Evolutionary conservation across 1,140 invertebrate genomes (phyloP).

Genomic region (Stenopsyche tienmushanensis): DNA sequence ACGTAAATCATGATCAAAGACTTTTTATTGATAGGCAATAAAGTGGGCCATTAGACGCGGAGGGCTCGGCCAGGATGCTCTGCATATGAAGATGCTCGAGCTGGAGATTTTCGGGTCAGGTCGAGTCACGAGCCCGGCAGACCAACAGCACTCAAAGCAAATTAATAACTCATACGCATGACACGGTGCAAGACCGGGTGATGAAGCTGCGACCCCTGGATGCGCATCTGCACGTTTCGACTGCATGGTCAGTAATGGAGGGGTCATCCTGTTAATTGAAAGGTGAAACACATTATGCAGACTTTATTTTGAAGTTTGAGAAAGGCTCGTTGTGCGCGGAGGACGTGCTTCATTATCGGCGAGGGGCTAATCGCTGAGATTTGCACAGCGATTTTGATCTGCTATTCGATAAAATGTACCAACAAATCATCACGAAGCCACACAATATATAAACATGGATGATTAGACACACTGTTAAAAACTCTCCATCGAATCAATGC

Average conservation of each 20-base stretch:
- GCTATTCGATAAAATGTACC: no score
- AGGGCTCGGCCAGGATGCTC: neutral
- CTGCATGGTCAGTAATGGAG: constrained; percentile 8
- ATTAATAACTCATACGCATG: constrained; percentile 29
- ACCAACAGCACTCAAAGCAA: constrained; percentile 10
- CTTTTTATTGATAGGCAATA: constrained; percentile 26
- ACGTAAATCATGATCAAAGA: constrained; percentile 1
- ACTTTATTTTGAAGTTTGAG: neutral
- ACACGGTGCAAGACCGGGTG: no score
- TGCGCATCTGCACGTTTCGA: neutral
- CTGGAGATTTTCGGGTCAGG: constrained; percentile 23
- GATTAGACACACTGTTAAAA: no score
- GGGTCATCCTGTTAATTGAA: neutral
- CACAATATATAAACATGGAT: no score
- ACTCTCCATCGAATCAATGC: no score
- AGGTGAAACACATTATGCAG: neutral
- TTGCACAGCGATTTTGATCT: no score
- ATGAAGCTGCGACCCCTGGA: no score
- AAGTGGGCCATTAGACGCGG: constrained; percentile 16
- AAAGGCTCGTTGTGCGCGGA: neutral
- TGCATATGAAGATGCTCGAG: neutral
- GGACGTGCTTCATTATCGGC: neutral
- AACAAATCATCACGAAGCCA: no score
- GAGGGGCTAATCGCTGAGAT: neutral
- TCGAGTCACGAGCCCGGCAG: constrained; percentile 17